Conservation (phyloP, 1,140 invertebrate genomes). For the Danaus plexippus region DNA sequence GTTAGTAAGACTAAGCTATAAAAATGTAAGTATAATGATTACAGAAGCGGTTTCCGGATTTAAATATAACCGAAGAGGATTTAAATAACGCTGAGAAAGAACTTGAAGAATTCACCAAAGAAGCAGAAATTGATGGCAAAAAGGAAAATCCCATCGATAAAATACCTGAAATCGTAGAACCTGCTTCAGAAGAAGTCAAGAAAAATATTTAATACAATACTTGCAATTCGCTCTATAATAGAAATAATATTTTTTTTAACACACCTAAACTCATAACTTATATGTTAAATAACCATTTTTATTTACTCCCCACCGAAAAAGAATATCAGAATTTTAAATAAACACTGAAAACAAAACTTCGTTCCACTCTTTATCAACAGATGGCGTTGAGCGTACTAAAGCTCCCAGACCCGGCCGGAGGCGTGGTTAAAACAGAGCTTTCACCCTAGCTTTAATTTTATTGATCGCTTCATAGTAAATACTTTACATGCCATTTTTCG, state of each 20-base stretch:
- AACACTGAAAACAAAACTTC: conserved; percentile 1
- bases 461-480: conserved; percentile 55
- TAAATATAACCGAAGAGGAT: conserved; percentile 58
- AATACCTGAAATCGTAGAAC: conserved; percentile 12
- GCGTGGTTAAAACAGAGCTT: conserved; percentile 51
- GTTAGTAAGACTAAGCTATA: too few relatives aligned
- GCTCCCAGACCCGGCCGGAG: conserved; percentile 43
- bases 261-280: too few relatives aligned
- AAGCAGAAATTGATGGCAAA: conserved; percentile 33
- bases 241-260: neutral
- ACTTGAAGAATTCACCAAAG: conserved; percentile 46
- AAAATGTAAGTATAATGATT: conserved; percentile 15
- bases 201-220: conserved; percentile 32
- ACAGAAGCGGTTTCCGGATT: conserved; percentile 52
- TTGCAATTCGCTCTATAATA: neutral
- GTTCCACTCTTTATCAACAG: conserved; percentile 19
- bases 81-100: conserved; percentile 54
- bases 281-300: too few relatives aligned
- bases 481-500: conserved; percentile 39
- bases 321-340: neutral
- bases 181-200: conserved; percentile 24
- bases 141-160: conserved; percentile 9
- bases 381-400: conserved; percentile 39
- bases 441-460: conserved; percentile 54
- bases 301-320: too few relatives aligned